Evolutionary conservation across 2,888 invertebrate genomes (phyloP).

Genomic region (Carpatolechia fugitivella): DNA sequence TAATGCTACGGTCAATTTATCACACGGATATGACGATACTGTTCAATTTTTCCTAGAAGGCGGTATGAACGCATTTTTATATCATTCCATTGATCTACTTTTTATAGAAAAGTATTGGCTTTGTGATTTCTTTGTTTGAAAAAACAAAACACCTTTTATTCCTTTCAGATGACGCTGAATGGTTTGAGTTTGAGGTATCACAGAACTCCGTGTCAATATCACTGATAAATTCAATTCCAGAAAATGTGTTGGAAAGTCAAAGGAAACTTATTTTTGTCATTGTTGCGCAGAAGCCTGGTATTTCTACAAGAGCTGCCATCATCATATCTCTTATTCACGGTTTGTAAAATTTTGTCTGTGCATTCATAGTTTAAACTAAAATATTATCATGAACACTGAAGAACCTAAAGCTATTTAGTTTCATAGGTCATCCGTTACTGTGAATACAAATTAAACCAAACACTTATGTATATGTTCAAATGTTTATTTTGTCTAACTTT

Average conservation of each 20-base stretch:
- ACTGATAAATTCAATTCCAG: slow-evolving; percentile 18
- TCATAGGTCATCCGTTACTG: too few species aligned
- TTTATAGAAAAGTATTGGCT: too few species aligned
- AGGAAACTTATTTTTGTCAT: slow-evolving; percentile 24
- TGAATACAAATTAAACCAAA: too few species aligned
- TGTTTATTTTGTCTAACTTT: too few species aligned
- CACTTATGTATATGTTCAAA: too few species aligned
- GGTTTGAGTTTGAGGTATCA: slow-evolving; percentile 14
- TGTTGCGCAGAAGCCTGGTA: slow-evolving; percentile 21
- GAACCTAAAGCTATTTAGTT: too few species aligned
- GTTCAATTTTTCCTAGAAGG: slow-evolving; percentile 32
- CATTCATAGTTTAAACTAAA: background rate
- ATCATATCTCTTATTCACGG: slow-evolving; percentile 25
- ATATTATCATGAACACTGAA: too few species aligned
- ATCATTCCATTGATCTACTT: too few species aligned
- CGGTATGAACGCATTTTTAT: too few species aligned
- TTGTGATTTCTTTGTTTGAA: too few species aligned
- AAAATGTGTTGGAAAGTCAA: slow-evolving; percentile 22
- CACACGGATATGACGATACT: slow-evolving; percentile 27
- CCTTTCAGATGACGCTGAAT: slow-evolving; percentile 21
- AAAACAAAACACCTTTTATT: background rate
- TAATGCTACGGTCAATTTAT: slow-evolving; percentile 21
- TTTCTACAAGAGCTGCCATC: slow-evolving; percentile 22
- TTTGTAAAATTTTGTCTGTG: slow-evolving; percentile 9
- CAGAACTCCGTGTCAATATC: slow-evolving; percentile 17